Percentiles rank a stretch among this genome's conserved stretches.
phyloP scores from a whole-genome alignment of 2,797 vertebrate genomes.

The Anisognathus igniventris region DNA sequence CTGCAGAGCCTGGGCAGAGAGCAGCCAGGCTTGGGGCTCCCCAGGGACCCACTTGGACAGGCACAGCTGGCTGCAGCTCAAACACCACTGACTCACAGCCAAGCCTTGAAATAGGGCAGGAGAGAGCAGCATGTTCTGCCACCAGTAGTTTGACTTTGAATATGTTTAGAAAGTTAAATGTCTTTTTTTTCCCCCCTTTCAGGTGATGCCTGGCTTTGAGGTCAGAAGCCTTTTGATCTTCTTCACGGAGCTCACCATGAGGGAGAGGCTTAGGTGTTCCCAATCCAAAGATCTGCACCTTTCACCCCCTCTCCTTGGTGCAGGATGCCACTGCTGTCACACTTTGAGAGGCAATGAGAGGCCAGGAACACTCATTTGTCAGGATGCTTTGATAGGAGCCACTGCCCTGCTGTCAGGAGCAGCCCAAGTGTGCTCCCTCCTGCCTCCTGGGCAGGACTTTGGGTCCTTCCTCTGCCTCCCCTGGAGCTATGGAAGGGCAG shows the following conservation, averaged over 20 bases:
- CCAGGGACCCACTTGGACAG: not conserved
- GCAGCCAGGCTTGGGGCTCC: not conserved
- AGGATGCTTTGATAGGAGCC: not conserved
- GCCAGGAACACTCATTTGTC: not conserved
- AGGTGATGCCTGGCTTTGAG: not conserved
- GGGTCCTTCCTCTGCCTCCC: not conserved
- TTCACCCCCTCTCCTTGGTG: not conserved
- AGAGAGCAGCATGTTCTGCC: not conserved
- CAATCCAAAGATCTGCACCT: not conserved
- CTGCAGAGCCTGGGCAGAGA: not conserved
- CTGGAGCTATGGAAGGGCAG: not conserved
- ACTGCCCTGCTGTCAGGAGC: not conserved
- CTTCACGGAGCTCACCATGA: not conserved
- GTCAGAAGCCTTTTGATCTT: not conserved
- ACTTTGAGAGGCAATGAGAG: not conserved
- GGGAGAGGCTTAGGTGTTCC: not conserved
- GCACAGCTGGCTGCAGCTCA: conserved; percentile 37
- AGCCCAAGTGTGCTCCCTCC: not conserved
- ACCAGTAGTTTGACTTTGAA: conserved; percentile 1
- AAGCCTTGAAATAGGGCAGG: not conserved
- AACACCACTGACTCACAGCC: not conserved
- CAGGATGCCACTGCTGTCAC: not conserved
- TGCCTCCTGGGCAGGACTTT: not conserved
- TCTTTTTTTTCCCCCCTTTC: too few relatives aligned
- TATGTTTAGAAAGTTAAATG: not conserved